Evolutionary conservation across 2,888 invertebrate genomes (phyloP), one percentile per base, ranked within the genome.

Genomic region (Ephialtes manifestator): DNA sequence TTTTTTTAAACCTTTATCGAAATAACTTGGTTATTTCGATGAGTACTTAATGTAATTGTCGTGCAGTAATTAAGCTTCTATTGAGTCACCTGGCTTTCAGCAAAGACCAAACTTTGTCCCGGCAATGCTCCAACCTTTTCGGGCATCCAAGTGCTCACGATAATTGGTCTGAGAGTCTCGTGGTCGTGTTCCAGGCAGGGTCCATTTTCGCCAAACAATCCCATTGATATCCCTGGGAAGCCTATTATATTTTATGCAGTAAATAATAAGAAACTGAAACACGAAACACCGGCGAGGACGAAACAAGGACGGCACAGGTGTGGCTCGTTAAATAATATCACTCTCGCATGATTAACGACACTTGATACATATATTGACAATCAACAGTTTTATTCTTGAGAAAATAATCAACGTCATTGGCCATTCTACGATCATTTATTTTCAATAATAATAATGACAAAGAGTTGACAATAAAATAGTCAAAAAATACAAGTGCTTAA

Each of bases 121-220:
- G 98, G 97, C 91, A 97, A 96, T 18, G 97, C 97, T 77, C 98
- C 98, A 58, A 98, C 97, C 65, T 98, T 97, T 90, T 98, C 98
- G 28, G 98, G 97, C 94, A 98, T 97, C 96, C 98, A 98, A 51
- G 98, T 98, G 79, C 98, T 97, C 84, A 98, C 97, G 87, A 98
- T 96, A 90, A 98, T 97, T 0, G 98, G 98, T 82, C 97, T 96
- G 75, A 98, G 95, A 60, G 96, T 95, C 92, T 98, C 98, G 92
- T 98, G 97, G 94, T 98, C 97, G 93, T 98, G 98, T 76, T 97
- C 97, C 87, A 97, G 95, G 93, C 98, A 98, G 35, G 97, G 96
- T 28, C 95, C 95, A 87, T 94, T 94, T 83, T 94, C 93, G 88
- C 94, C 95, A 92, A 95, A 95, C 88, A 95, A 93, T 87, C 95